A percentile compares a stretch with the other conserved stretches of the same genome.
These are phyloP conservation scores for Anthopleura xanthogrammica DNA, from an alignment of 92 coral and sea anemone species.

Conservation along the genomic window DNA sequence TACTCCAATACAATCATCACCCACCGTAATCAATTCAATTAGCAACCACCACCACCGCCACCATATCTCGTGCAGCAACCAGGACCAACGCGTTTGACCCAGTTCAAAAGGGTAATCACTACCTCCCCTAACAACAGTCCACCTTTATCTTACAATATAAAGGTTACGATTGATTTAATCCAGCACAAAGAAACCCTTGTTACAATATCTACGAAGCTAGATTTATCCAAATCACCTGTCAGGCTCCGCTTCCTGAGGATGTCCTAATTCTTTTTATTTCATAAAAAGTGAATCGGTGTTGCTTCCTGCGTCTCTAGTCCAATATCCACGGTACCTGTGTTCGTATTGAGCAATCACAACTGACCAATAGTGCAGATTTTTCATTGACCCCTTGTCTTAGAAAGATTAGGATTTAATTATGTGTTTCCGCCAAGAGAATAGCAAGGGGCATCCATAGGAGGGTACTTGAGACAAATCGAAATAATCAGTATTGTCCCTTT, in stretches of 20 bases:
- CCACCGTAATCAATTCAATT: no score
- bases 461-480: not conserved
- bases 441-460: not conserved
- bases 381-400: not conserved
- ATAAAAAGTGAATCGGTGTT: not conserved
- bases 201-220: not conserved
- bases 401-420: not conserved
- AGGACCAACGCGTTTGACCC: no score
- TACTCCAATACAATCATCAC: no score
- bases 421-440: not conserved
- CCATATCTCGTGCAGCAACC: no score
- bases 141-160: not conserved
- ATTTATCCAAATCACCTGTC: not conserved
- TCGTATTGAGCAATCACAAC: not conserved
- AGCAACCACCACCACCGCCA: no score
- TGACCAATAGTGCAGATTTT: not conserved
- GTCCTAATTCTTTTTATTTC: not conserved
- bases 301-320: not conserved
- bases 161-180: not conserved
- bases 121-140: not conserved
- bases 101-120: not conserved
- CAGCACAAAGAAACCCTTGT: not conserved
- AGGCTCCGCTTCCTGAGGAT: not conserved
- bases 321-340: not conserved
- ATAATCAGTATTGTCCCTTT: not conserved